phyloP scores from a whole-genome alignment of 2,797 vertebrate species.

The Ptychobarbus kaznakovi region DNA sequence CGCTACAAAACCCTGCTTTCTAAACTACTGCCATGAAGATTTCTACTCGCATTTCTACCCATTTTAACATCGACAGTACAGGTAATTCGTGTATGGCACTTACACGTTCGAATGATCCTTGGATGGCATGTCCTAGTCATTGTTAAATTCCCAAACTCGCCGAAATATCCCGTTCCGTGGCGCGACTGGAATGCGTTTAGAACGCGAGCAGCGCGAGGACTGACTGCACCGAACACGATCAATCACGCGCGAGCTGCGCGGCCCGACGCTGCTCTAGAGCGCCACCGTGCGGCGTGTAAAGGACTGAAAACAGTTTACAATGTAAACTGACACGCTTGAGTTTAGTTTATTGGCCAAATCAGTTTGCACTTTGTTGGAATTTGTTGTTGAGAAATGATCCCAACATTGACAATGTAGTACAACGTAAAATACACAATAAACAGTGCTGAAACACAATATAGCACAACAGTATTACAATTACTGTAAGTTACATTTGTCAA shows the following conservation, averaged over 20 bases:
- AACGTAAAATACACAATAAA: not conserved
- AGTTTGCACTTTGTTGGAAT: not conserved
- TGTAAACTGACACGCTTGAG: not conserved
- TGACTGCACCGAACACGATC: constrained; percentile 64
- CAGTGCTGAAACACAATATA: not conserved
- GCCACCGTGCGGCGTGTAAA: constrained; percentile 23
- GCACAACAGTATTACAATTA: not conserved
- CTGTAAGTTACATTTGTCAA: not conserved
- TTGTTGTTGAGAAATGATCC: not conserved
- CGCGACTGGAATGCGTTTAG: constrained; percentile 77
- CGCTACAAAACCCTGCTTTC: constrained; percentile 4
- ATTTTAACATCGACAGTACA: not conserved
- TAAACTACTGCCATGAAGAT: not conserved
- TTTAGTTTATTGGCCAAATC: not conserved
- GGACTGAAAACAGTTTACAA: not conserved
- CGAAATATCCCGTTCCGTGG: constrained; percentile 72
- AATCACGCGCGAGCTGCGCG: constrained; percentile 62
- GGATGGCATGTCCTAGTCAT: constrained; percentile 79
- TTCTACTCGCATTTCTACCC: not conserved
- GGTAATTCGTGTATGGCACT: constrained; percentile 68
- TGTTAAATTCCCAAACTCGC: constrained; percentile 81
- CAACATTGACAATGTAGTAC: not conserved
- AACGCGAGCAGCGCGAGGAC: constrained; percentile 65
- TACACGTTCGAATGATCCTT: constrained; percentile 79
- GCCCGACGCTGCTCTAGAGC: not conserved